Base-by-base conservation (phyloP, 2,888 invertebrate genomes). In the Andrena marginata region DNA sequence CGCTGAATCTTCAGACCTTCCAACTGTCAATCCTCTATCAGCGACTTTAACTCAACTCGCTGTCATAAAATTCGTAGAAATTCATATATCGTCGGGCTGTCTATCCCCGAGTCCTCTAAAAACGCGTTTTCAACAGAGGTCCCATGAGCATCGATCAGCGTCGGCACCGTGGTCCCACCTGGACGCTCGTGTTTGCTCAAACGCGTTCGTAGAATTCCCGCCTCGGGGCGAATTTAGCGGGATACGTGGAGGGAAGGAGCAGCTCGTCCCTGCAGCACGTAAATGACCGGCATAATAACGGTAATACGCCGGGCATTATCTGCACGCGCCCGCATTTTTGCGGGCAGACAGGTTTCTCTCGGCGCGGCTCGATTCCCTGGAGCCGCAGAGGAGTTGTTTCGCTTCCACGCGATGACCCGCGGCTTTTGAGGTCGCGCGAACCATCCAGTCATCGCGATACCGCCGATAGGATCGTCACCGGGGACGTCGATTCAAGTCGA, bases 251-350 rank as follows among this genome's bases (percentile, higher is more conserved):
- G 82, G 80, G 82, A 84, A 86, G 78, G 81, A 62, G 29, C 35
- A 23, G 29, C 85, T 86, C 86, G 84, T 86, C 81, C 85, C 88
- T 82, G 70, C 84, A 80, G 87, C 82, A 90, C 91, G 89, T 90
- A 91, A 92, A 91, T 89, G 90, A 90, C 90, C 86, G 86, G 87
- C 84, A 89, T 93, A 92, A 93, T 92, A 90, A 91, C 92, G 90
- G 91, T 91, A 90, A 92, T 92, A 89, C 88, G 80, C 73, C 73
- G 84, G 84, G 89, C 82, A 93, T 93, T 93, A 93, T 92, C 93
- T 93, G 93, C 93, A 93, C 93, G 93, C 93, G 91, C 84, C 86
- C 87, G 88, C 84, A 91, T 91, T 91, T 91, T 90, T 90, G 80
- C 82, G 72, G 86, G 62, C 68, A 82, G 88, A 88, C 88, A 83